Percentiles rank a stretch among this genome's conserved stretches.
Evolutionary conservation across 2,888 invertebrate genomes (phyloP).

Genomic region (Horisme vitalbata): DNA sequence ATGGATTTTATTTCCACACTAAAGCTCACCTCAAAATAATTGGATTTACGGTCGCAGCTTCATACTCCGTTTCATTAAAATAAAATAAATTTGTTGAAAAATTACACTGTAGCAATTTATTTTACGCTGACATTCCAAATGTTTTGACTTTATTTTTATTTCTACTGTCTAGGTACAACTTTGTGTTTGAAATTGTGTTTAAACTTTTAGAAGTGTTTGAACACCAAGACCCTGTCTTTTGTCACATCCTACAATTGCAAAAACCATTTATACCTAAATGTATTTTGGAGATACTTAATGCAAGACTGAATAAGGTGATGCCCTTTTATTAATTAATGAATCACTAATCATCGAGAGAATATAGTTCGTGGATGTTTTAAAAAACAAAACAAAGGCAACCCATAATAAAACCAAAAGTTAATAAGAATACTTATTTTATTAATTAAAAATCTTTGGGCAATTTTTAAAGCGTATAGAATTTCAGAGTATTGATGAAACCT

Average conservation of each 20-base stretch:
- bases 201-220: too few relatives aligned
- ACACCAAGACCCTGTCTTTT: too few relatives aligned
- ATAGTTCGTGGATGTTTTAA: too few relatives aligned
- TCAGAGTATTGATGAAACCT: too few relatives aligned
- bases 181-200: too few relatives aligned
- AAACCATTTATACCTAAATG: too few relatives aligned
- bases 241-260: too few relatives aligned
- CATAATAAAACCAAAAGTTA: neutral
- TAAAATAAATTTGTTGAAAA: constrained; percentile 6
- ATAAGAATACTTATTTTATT: neutral
- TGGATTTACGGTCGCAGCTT: constrained; percentile 20
- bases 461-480: neutral
- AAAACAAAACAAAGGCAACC: too few relatives aligned
- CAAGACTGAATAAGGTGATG: too few relatives aligned
- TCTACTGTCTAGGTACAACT: neutral
- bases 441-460: neutral
- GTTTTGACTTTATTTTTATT: neutral
- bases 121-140: neutral
- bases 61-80: neutral
- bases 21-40: constrained; percentile 20
- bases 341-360: too few relatives aligned
- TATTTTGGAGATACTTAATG: too few relatives aligned
- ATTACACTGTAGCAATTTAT: neutral
- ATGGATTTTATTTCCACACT: constrained; percentile 25
- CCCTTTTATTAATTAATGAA: too few relatives aligned